Evolutionary conservation across 2,888 invertebrate genomes (phyloP).

Genomic region (Pogonocherus hispidulus): DNA sequence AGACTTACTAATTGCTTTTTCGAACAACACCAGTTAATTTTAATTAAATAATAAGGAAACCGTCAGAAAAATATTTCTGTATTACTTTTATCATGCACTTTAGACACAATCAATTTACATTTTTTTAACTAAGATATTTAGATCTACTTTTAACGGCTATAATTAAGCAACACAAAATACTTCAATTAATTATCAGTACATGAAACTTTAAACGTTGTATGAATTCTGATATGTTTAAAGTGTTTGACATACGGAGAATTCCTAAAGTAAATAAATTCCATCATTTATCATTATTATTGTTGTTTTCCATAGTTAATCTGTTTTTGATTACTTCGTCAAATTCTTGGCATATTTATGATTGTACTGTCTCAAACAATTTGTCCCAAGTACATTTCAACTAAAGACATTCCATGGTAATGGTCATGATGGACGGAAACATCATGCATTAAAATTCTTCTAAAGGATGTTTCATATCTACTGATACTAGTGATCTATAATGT

Average conservation of each 20-base stretch:
- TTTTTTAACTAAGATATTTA: background rate
- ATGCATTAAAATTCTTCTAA: background rate
- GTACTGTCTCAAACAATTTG: slow-evolving; percentile 1
- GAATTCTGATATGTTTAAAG: background rate
- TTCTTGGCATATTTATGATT: background rate
- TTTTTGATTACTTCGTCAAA: slow-evolving; percentile 10
- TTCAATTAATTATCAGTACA: background rate
- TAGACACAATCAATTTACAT: slow-evolving; percentile 2
- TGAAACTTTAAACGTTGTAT: background rate
- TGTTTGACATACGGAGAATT: slow-evolving; percentile 7
- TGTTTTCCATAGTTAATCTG: background rate
- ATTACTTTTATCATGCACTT: background rate
- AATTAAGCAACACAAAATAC: background rate
- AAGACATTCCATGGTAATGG: slow-evolving; percentile 27
- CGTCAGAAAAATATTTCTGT: slow-evolving; percentile 8
- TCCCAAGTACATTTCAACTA: background rate
- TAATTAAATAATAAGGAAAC: slow-evolving; percentile 18
- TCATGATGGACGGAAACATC: background rate
- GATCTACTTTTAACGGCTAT: background rate
- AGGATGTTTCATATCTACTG: background rate
- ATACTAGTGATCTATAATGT: background rate
- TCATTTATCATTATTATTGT: slow-evolving; percentile 10
- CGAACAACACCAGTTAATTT: slow-evolving; percentile 17
- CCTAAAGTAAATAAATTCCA: slow-evolving; percentile 10
- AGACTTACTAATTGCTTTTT: slow-evolving; percentile 25